Conservation (phyloP, 1,140 invertebrate species). For the Heliothis subflexa region DNA sequence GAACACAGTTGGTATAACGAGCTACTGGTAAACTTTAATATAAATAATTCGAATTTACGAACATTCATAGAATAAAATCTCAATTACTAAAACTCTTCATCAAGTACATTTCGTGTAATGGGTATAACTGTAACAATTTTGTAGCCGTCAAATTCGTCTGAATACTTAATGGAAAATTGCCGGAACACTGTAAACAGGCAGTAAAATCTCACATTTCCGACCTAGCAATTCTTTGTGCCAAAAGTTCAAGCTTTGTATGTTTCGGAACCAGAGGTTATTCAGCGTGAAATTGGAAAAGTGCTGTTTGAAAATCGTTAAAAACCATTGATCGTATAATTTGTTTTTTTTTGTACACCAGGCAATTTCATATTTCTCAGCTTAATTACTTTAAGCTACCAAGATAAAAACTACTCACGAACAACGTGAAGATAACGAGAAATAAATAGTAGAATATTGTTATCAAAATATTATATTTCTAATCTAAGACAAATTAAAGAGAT, state of each 20-base stretch:
- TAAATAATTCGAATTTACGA: not conserved
- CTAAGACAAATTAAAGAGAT: conserved; percentile 2
- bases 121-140: not conserved
- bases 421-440: too few species aligned
- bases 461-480: not conserved
- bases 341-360: too few species aligned
- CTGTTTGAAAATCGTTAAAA: too few species aligned
- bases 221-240: conserved; percentile 4
- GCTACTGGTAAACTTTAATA: not conserved
- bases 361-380: too few species aligned
- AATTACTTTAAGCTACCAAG: too few species aligned
- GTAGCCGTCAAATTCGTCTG: not conserved
- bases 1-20: conserved; percentile 20
- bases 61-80: not conserved
- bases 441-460: not conserved
- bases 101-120: not conserved
- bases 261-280: not conserved
- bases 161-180: not conserved
- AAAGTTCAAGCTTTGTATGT: not conserved
- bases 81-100: not conserved
- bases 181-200: not conserved
- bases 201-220: not conserved
- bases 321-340: too few species aligned
- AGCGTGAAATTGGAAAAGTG: not conserved
- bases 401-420: too few species aligned